These are phyloP conservation scores for Thamnophis elegans DNA, from an alignment of 2,797 vertebrate genomes.

Conservation along the genomic window DNA sequence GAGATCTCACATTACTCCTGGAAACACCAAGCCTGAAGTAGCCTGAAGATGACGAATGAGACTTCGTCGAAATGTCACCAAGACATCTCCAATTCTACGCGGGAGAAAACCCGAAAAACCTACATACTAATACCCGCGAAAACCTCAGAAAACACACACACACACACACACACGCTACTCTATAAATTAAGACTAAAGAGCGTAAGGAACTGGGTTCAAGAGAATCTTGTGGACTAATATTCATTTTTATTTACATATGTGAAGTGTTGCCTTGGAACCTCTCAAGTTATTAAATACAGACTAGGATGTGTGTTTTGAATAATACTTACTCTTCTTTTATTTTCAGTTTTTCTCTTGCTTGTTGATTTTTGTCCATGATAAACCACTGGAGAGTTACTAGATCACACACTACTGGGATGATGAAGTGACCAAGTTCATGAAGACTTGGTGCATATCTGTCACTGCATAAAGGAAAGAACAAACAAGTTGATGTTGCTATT, in stretches of 20 bases:
- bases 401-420: conserved; percentile 82
- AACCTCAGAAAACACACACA: too few species aligned
- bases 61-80: too few species aligned
- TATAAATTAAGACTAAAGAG: not conserved
- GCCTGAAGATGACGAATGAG: too few species aligned
- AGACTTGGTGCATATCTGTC: conserved; percentile 81
- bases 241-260: not conserved
- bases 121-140: too few species aligned
- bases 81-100: too few species aligned
- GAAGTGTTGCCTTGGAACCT: not conserved
- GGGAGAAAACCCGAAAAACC: too few species aligned
- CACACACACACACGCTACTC: too few species aligned
- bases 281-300: not conserved
- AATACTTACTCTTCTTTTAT: conserved; percentile 82
- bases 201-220: not conserved
- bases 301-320: not conserved
- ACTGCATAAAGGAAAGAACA: conserved; percentile 64
- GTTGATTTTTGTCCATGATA: conserved; percentile 81
- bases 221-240: not conserved
- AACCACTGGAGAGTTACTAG: conserved; percentile 81
- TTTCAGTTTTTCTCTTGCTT: conserved; percentile 81
- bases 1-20: too few species aligned
- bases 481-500: not conserved
- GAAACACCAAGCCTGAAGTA: too few species aligned
- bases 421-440: conserved; percentile 88